phyloP scores from a whole-genome alignment of 2,113 vertebrate species.

The Aegithalos caudatus region DNA sequence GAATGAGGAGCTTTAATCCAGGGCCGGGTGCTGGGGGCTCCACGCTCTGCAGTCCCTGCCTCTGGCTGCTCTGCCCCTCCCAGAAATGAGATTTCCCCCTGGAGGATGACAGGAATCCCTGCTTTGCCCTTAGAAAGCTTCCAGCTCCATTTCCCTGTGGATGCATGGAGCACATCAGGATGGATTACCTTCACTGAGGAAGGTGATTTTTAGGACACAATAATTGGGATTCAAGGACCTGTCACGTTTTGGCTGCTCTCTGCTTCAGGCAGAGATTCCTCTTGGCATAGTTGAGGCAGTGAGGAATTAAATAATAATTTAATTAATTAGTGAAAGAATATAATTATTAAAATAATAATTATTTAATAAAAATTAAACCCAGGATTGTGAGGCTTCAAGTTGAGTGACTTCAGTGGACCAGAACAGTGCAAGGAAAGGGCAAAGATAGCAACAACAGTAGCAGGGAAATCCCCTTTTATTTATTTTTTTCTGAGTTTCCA shows the following conservation, averaged over 20 bases:
- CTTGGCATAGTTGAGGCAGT: background rate
- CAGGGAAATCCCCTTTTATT: background rate
- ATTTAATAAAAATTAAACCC: background rate
- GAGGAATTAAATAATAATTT: background rate
- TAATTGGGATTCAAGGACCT: background rate
- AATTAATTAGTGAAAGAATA: too few relatives aligned
- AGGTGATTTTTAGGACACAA: background rate
- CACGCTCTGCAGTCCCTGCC: accelerated
- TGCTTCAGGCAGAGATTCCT: background rate
- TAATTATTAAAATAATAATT: too few relatives aligned
- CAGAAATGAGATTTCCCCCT: accelerated
- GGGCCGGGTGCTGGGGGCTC: background rate
- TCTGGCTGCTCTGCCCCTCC: background rate
- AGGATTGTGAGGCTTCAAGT: background rate
- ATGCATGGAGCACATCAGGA: accelerated
- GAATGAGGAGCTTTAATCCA: background rate
- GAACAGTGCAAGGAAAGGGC: background rate
- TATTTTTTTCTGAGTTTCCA: background rate
- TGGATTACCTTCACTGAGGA: background rate
- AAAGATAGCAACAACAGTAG: background rate
- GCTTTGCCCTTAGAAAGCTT: background rate
- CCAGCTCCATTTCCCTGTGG: background rate
- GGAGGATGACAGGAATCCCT: too few relatives aligned
- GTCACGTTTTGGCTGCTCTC: background rate
- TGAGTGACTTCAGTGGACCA: background rate